phyloP scores from a whole-genome alignment of 2,113 vertebrate species.

The Nematolebias whitei region DNA sequence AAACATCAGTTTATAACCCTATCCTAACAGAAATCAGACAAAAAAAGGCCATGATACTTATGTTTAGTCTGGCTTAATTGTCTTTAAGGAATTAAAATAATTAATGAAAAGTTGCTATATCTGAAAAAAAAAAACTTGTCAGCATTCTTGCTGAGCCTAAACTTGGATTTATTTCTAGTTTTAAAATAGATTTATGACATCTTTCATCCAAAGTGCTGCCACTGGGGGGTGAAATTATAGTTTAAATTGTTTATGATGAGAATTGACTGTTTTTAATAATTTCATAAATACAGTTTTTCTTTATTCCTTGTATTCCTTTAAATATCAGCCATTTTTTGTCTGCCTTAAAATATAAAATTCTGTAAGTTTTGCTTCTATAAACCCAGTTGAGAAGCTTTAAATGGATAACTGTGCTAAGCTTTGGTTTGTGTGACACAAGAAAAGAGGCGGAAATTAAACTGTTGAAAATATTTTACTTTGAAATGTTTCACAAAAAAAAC shows the following conservation, averaged over 20 bases:
- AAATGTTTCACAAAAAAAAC: constrained; percentile 5
- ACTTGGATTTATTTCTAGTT: too few species aligned
- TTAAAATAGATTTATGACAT: too few species aligned
- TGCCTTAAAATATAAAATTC: constrained; percentile 21
- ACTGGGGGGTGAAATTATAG: constrained; percentile 12
- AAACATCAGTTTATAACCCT: too few species aligned
- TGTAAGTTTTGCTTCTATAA: constrained; percentile 6
- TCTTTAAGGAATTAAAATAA: too few species aligned
- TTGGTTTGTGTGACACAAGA: constrained; percentile 23
- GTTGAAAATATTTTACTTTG: constrained; percentile 35
- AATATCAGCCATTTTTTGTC: constrained; percentile 19
- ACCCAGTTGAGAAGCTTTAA: constrained; percentile 6
- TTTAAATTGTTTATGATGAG: constrained; percentile 34
- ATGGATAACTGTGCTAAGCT: constrained; percentile 23
- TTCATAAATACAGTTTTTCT: not conserved
- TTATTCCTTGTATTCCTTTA: constrained; percentile 10
- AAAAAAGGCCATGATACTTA: too few species aligned
- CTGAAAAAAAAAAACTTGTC: too few species aligned
- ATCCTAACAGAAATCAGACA: too few species aligned
- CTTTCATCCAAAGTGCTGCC: too few species aligned
- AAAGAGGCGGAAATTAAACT: constrained; percentile 46
- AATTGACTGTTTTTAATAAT: not conserved
- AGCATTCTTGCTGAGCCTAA: too few species aligned
- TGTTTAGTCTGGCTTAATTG: too few species aligned
- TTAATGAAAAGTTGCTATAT: too few species aligned